Evolutionary conservation across 2,888 invertebrate species (phyloP), one percentile per base, ranked within the genome.

Genomic region (Amphipyra tragopoginis): DNA sequence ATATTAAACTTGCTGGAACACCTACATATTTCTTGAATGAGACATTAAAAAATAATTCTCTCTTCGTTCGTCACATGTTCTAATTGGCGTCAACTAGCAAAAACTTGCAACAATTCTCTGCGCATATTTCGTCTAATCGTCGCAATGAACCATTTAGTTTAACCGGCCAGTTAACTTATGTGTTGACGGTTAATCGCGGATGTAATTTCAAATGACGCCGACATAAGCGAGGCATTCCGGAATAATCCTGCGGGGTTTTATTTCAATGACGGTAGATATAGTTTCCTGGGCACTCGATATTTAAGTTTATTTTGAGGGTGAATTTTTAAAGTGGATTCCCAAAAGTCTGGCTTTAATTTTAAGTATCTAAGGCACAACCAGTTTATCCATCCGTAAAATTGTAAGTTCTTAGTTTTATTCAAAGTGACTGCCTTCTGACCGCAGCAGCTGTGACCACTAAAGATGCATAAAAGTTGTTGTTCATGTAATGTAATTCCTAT

Each of bases 81-180:
- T 79, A 70, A 80, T 81, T 79, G 73, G 54, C 56, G n/a, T 45
- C 56, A 74, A 69, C 33, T 61, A 55, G 63, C 63, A 78, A 80
- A 78, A 78, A 80, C 40, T 75, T 33, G 77, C 67, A 82, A 81
- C 84, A 85, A 89, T 84, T 86, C 75, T 47, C 77, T 51, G 67
- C 72, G 77, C 86, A 91, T 91, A 84, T 89, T 87, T 89, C 86
- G 82, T 72, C 88, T 93, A 93, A 93, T 92, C 88, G 87, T 69
- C 84, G 85, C 84, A 84, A 88, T 83, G 84, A 83, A 77, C 83
- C 83, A 79, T 83, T 88, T 86, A 88, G 87, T 51, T 83, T 45
- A 72, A 81, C 76, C 66, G 78, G 78, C 81, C 81, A 78, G 68
- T 68, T 71, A 68, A 64, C 68, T 80, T 70, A 66, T 72, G 72